These are phyloP conservation scores for Phymanthus crucifer DNA, from an alignment of 92 coral and sea anemone species.

Conservation along the genomic window DNA sequence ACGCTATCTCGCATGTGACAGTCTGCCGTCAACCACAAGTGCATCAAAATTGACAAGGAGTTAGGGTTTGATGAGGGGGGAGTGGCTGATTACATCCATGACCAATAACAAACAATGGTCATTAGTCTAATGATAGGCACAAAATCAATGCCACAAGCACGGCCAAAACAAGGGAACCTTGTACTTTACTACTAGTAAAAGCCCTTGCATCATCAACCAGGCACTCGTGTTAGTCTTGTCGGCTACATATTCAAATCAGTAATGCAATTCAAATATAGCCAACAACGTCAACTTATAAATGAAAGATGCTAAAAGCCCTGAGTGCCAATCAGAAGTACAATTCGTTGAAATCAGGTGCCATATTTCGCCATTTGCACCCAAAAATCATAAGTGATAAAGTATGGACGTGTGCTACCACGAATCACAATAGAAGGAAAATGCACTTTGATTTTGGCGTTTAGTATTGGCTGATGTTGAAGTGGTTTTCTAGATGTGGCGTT, in stretches of 20 bases:
- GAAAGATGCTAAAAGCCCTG: not conserved
- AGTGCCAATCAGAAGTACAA: not conserved
- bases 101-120: slow-evolving; percentile 80
- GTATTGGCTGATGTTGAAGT: not conserved
- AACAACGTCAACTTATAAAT: slow-evolving; percentile 1
- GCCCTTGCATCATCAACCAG: no score
- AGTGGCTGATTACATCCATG: slow-evolving; percentile 62
- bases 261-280: not conserved
- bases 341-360: slow-evolving; percentile 4
- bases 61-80: slow-evolving; percentile 88
- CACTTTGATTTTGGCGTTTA: not conserved
- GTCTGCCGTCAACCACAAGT: slow-evolving; percentile 62
- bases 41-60: slow-evolving; percentile 50
- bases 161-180: not conserved
- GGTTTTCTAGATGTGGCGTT: not conserved
- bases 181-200: slow-evolving; percentile 1
- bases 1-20: slow-evolving; percentile 56
- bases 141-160: slow-evolving; percentile 40
- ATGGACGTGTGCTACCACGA: not conserved
- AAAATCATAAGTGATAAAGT: not conserved
- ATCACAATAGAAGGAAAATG: not conserved
- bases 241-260: not conserved
- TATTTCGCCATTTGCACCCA: slow-evolving; percentile 12
- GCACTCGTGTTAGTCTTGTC: not conserved
- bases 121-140: slow-evolving; percentile 52